Evolutionary conservation across 2,113 vertebrate genomes (phyloP).

Genomic region (Hymenochirus boettgeri): DNA sequence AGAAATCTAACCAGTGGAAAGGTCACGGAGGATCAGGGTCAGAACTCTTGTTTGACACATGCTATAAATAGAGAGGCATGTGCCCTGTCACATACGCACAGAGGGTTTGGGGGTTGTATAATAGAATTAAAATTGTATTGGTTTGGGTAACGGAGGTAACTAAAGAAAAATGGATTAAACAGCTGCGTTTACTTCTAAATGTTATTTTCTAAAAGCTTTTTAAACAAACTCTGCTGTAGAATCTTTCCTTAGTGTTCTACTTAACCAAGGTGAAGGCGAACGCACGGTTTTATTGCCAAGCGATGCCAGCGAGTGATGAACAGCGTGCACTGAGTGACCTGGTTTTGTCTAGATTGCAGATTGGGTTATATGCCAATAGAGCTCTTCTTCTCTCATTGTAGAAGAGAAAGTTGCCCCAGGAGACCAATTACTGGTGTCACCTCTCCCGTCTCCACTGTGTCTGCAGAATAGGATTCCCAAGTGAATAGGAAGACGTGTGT

Average conservation of each 20-base stretch:
- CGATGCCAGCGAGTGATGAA: background rate
- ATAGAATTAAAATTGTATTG: too few relatives aligned
- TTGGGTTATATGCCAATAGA: slow-evolving; percentile 1
- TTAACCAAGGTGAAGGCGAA: background rate
- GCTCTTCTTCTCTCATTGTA: background rate
- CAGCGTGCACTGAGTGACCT: slow-evolving; percentile 8
- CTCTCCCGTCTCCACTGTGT: slow-evolving; percentile 1
- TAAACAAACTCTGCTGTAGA: too few relatives aligned
- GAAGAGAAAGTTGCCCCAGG: slow-evolving; percentile 16
- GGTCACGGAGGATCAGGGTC: too few relatives aligned
- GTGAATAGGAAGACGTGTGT: background rate
- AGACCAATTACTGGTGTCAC: slow-evolving; percentile 30
- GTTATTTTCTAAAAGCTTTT: too few relatives aligned
- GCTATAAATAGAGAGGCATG: too few relatives aligned
- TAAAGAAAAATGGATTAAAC: too few relatives aligned
- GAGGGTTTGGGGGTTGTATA: too few relatives aligned
- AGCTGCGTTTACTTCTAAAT: too few relatives aligned
- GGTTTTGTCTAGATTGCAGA: slow-evolving; percentile 27
- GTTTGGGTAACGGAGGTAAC: too few relatives aligned
- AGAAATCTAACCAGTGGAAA: too few relatives aligned
- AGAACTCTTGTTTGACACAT: too few relatives aligned
- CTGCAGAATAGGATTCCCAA: slow-evolving; percentile 3
- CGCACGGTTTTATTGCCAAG: background rate
- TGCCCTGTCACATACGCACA: too few relatives aligned
- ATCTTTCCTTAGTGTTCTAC: background rate